Evolutionary conservation across 1,140 invertebrate species (phyloP).

Genomic region (Cyclina sinensis): DNA sequence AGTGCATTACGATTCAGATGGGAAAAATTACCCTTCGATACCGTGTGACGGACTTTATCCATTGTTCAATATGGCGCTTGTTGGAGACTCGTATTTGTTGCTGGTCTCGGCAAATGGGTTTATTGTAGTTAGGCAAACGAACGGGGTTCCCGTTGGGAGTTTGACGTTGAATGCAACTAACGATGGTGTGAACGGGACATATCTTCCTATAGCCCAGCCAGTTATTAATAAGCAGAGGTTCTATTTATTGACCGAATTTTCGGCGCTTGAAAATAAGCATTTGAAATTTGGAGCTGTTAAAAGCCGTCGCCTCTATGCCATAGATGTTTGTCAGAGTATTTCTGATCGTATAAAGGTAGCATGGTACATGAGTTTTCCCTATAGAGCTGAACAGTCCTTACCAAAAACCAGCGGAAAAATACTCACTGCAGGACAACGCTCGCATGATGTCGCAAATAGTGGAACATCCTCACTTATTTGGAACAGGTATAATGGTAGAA

Average conservation of each 20-base stretch:
- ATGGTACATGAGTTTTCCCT: conserved; percentile 25
- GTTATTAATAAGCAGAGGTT: conserved; percentile 44
- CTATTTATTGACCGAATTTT: conserved; percentile 59
- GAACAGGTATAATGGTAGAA: conserved; percentile 15
- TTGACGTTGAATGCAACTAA: conserved; percentile 40
- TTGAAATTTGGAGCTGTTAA: neutral
- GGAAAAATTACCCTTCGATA: conserved; percentile 27
- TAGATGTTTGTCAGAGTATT: conserved; percentile 35
- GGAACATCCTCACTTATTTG: conserved; percentile 25
- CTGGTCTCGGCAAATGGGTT: conserved; percentile 16
- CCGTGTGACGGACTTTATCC: conserved; percentile 24
- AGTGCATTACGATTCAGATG: conserved; percentile 51
- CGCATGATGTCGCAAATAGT: neutral
- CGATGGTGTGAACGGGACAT: conserved; percentile 42
- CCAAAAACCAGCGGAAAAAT: neutral
- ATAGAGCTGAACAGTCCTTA: neutral
- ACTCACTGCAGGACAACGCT: neutral
- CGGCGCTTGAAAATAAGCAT: neutral
- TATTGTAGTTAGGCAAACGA: conserved; percentile 37
- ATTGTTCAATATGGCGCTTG: conserved; percentile 47
- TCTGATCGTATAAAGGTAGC: conserved; percentile 38
- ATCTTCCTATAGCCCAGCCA: conserved; percentile 50
- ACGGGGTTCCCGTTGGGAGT: conserved; percentile 40
- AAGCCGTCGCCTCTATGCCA: conserved; percentile 33
- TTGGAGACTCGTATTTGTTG: conserved; percentile 35